Conservation (phyloP, 2,888 invertebrate genomes). For the Empis livida region DNA sequence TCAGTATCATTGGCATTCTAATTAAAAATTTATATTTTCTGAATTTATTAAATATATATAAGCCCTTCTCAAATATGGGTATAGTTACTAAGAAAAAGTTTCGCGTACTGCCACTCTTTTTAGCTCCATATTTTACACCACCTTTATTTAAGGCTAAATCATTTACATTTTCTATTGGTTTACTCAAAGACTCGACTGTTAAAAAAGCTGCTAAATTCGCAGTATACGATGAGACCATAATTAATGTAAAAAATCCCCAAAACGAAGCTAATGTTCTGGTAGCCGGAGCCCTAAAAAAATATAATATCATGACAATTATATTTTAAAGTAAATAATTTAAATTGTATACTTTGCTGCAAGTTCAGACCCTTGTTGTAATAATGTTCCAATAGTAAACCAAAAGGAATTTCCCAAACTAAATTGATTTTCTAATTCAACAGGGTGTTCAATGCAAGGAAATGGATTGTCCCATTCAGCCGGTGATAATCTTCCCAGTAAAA, state of each 20-base stretch:
- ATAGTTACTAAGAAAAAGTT: conserved; percentile 50
- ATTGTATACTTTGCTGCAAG: conserved; percentile 60
- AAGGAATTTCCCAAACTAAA: conserved; percentile 71
- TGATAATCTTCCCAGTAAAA: conserved; percentile 64
- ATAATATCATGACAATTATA: too few species aligned
- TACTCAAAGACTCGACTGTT: conserved; percentile 62
- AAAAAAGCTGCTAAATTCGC: conserved; percentile 85
- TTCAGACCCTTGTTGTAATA: conserved; percentile 79
- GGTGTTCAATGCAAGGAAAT: conserved; percentile 72
- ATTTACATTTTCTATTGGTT: conserved; percentile 63
- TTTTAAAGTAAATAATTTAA: too few species aligned
- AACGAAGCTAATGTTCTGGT: conserved; percentile 77
- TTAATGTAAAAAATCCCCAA: conserved; percentile 84
- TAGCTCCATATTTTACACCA: conserved; percentile 75
- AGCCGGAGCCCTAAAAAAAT: conserved; percentile 43
- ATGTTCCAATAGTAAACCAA: conserved; percentile 78
- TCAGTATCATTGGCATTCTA: conserved; percentile 25
- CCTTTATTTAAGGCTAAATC: conserved; percentile 68
- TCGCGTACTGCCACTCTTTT: conserved; percentile 73
- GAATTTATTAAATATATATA: too few species aligned
- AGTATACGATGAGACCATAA: conserved; percentile 67
- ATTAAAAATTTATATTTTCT: too few species aligned
- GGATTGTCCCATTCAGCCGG: conserved; percentile 86
- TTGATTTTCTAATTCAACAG: conserved; percentile 71
- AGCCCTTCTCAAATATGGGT: too few species aligned